Percentiles rank a stretch among this genome's conserved stretches.
Conservation (phyloP, 2,888 invertebrate species). For the Sarcophaga caerulescens region DNA sequence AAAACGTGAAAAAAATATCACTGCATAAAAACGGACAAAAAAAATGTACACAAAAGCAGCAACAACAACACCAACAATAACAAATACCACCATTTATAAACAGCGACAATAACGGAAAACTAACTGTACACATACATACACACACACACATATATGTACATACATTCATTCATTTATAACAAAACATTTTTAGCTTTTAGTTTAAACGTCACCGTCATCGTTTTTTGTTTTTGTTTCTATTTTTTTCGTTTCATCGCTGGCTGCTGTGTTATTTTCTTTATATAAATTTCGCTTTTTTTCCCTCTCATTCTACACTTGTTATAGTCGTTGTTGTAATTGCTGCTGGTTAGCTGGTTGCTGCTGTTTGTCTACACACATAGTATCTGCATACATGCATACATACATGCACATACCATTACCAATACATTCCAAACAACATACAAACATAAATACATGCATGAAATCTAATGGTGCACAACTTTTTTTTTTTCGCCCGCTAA, state of each 20-base stretch:
- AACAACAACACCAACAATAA: conserved; percentile 61
- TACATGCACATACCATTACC: background rate
- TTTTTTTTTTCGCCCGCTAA: conserved; percentile 9
- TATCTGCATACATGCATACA: conserved; percentile 20
- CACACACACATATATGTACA: conserved; percentile 32
- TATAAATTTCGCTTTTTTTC: background rate
- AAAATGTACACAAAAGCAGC: background rate
- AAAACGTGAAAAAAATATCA: too few species aligned
- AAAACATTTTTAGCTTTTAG: conserved; percentile 66
- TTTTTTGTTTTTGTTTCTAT: conserved; percentile 18
- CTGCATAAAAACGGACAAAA: too few species aligned
- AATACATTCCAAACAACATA: background rate
- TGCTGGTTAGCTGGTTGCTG: conserved; percentile 43
- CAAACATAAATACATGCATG: conserved; percentile 8
- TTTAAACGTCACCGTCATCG: conserved; percentile 67
- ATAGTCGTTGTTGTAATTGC: conserved; percentile 44
- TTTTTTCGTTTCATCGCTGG: conserved; percentile 47
- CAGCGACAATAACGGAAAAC: conserved; percentile 69
- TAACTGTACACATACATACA: conserved; percentile 57
- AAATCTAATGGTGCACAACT: conserved; percentile 13
- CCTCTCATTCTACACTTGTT: conserved; percentile 9
- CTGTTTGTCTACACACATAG: conserved; percentile 19
- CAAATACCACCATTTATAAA: conserved; percentile 62
- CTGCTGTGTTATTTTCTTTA: conserved; percentile 17
- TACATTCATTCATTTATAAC: conserved; percentile 66